Percentiles rank a stretch among this genome's conserved stretches.
Conservation (phyloP, 2,888 invertebrate genomes). For the Ptilodon capucinus region DNA sequence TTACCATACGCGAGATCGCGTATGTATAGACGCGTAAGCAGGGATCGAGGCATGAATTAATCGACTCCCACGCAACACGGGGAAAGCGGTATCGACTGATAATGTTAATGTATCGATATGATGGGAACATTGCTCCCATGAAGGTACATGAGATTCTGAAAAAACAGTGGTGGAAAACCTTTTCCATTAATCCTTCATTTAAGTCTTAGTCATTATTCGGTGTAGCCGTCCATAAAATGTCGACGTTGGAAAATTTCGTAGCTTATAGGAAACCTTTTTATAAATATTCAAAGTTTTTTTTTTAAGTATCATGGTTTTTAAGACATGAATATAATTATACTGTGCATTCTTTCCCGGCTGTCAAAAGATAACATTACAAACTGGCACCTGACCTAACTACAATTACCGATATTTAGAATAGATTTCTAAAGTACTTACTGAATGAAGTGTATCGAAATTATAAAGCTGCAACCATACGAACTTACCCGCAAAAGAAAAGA, state of each 20-base stretch:
- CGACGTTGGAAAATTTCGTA: too few relatives aligned
- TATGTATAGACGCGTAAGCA: slow-evolving; percentile 19
- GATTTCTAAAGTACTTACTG: not conserved
- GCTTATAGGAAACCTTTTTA: too few relatives aligned
- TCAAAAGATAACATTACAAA: too few relatives aligned
- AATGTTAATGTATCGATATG: slow-evolving; percentile 19
- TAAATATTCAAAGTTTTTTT: too few relatives aligned
- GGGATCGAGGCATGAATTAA: slow-evolving; percentile 26
- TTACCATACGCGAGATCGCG: slow-evolving; percentile 23
- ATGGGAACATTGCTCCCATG: not conserved
- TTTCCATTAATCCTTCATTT: too few relatives aligned
- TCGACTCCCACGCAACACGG: slow-evolving; percentile 31
- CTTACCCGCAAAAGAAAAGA: slow-evolving; percentile 55
- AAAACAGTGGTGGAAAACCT: too few relatives aligned
- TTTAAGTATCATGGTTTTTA: too few relatives aligned
- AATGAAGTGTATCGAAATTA: not conserved
- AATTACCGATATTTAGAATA: not conserved
- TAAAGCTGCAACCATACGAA: slow-evolving; percentile 7
- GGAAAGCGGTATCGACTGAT: slow-evolving; percentile 17
- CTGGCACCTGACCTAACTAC: too few relatives aligned
- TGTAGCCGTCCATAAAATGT: too few relatives aligned
- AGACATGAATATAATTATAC: too few relatives aligned
- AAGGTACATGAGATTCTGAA: not conserved
- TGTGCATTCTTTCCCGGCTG: too few relatives aligned
- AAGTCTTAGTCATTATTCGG: too few relatives aligned